Conservation (phyloP, 2,113 vertebrate species). For the Brevimyrus niger region DNA sequence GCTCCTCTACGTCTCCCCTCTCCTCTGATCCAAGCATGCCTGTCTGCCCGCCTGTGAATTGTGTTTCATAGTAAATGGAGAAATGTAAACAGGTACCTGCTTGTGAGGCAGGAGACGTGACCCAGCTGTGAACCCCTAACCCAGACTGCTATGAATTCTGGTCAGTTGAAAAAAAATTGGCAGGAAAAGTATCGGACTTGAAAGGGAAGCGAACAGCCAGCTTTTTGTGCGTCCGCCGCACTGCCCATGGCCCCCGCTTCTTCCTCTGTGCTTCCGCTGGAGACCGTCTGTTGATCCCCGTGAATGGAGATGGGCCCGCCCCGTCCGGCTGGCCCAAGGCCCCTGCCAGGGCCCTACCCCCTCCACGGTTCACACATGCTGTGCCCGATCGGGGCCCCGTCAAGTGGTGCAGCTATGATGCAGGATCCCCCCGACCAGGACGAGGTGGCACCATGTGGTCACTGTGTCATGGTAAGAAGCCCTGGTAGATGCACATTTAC, state of each 20-base stretch:
- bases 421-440: constrained; percentile 12
- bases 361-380: fast-evolving
- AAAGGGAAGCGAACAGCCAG: constrained; percentile 50
- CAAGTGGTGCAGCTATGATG: constrained; percentile 37
- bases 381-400: not conserved
- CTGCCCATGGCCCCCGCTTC: constrained; percentile 42
- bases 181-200: constrained; percentile 40
- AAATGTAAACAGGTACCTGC: not conserved
- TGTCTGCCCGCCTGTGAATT: not conserved
- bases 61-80: not conserved
- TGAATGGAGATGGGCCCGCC: constrained; percentile 33
- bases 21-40: not conserved
- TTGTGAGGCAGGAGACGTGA: constrained; percentile 31
- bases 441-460: not conserved
- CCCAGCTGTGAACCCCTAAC: constrained; percentile 50
- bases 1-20: not conserved
- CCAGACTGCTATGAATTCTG: constrained; percentile 46
- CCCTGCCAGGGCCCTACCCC: not conserved
- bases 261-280: constrained; percentile 32
- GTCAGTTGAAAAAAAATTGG: constrained; percentile 25
- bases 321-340: constrained; percentile 30
- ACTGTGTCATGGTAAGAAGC: not conserved
- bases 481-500: not conserved
- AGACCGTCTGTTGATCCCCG: constrained; percentile 47
- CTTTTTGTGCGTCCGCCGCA: constrained; percentile 53